Base-by-base conservation (phyloP, 2,888 invertebrate genomes). In the Drosophila mulleri region DNA sequence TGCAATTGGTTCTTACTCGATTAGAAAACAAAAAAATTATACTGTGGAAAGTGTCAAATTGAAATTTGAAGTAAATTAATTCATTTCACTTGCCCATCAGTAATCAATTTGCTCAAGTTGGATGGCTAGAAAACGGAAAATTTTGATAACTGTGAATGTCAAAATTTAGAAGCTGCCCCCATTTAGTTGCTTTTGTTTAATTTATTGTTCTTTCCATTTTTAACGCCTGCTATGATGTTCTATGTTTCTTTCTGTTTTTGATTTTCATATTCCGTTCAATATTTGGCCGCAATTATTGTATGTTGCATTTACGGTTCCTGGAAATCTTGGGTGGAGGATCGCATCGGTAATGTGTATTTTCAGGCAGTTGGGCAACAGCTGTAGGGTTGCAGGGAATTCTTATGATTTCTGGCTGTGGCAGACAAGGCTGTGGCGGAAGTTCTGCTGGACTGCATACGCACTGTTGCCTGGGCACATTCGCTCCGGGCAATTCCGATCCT, bases 271-370 rank as follows among this genome's bases (percentile, higher is more conserved):
- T 58, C 29, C 50, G 39, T 11, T 39, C 14, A 12, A 65, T 26
- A 44, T n/a, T 29, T 42, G 20, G 32, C 32, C 32, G 32, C 18
- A 14, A 20, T 72, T 41, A 75, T 42, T 78, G 75, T n/a, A 75
- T 35, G 56, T 26, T 62, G 67, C 78, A 75, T 35, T 53, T 74
- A 0, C 29, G 18, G 16, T 45, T 59, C n/a, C 14, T 42, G 14
- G 20, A 1, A 23, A 5, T 14, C 8, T n/a, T 26, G 4, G 54
- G 39, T 12, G 54, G 39, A 41, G n/a, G n/a, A 0, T 44, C 37
- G 26, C 73, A 75, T 1, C 45, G 20, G 12, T 59, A 75, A 12
- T 58, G n/a, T 0, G 32, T 41, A 23, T 44, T 26, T 4, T 5
- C 18, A 0, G 41, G 11, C 4, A 59, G 18, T 23, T 6, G 39